Evolutionary conservation across 2,113 vertebrate genomes (phyloP), one percentile per base, ranked within the genome.

Genomic region (Pterophyllum scalare): DNA sequence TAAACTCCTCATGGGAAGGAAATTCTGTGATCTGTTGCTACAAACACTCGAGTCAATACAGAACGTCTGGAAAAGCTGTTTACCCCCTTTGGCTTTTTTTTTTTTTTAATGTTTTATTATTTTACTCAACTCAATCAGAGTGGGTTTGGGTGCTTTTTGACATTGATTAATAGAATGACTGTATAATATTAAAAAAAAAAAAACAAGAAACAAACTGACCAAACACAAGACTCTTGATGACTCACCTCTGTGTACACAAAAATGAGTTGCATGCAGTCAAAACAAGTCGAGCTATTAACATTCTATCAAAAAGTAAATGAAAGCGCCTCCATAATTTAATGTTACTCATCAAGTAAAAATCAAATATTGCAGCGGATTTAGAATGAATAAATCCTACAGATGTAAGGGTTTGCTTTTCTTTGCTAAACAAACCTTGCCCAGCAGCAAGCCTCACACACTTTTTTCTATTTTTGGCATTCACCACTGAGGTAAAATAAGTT

Each of bases 1-100:
- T 79, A 38, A 75, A 78, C 46, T 81, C 61, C 77, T 81, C 22
- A 19, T 70, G 61, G 57, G 62, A 24, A 59, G 58, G 77, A 38
- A 79, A 38, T 59, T 40, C 4, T 22, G 24, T 79, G n/a, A 84
- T 82, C 35, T 52, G 57, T 59, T 38, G 19, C 67, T 79, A 84
- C 81, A 65, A 72, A 72, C 26, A 33, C 11, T n/a, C 31, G 3
- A 6, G 22, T 31, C 60, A 57, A 62, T 72, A 59, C 1, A 22
- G 8, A 20, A 12, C 8, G 19, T 20, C 40, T 54, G 6, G n/a
- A 40, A 58, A 79, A 88, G 28, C 15, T 7, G 19, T 28, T 54
- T 35, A 38, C 6, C 17, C 43, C n/a, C 19, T 2, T 24, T 33
- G n/a, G 49, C 43, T 75, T 74, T 33, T 49, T 59, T 14, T 13